Evolutionary conservation across 2,888 invertebrate species (phyloP), one percentile per base, ranked within the genome.

Genomic region (Cheilosia urbana): DNA sequence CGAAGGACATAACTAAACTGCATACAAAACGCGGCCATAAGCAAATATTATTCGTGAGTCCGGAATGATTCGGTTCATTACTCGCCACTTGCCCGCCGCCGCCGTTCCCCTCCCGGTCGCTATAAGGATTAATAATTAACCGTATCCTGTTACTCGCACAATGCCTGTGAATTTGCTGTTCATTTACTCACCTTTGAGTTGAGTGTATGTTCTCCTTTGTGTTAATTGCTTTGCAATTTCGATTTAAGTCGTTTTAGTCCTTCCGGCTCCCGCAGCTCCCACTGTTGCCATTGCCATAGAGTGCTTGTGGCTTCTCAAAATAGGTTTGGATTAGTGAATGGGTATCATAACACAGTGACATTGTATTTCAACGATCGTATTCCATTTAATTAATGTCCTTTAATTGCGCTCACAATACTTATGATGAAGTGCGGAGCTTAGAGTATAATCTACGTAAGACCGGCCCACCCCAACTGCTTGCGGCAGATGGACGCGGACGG

Each of bases 101-200:
- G 1, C 53, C 17, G 15, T 37, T 62, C 71, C 37, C 37, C 11
- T 11, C 2, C 11, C 37, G 13, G 13, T 37, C 37, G 13, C 30
- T 2, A 1, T 13, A 13, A 13, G 37, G 0, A 55, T 83, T 62
- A 78, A 83, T 83, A 83, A 83, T 78, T 83, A 83, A 83, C 66
- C 62, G 62, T 83, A 78, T 83, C 78, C 65, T 78, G 78, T 78
- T 66, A 37, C 19, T 55, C 78, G 62, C 19, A 30, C 49, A 68
- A 72, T 66, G 66, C 24, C 72, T 72, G 60, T 60, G 77, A 66
- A 66, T 49, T 83, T 78, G 72, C 58, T 72, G 66, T 78, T 82
- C 78, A 78, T 83, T 78, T 82, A 17, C 77, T 78, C 78, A 72
- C 82, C 78, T 83, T 78, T 78, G 71, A 66, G 51, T 3, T 30